phyloP scores from a whole-genome alignment of 2,113 vertebrate species.

The Colinus virginianus region DNA sequence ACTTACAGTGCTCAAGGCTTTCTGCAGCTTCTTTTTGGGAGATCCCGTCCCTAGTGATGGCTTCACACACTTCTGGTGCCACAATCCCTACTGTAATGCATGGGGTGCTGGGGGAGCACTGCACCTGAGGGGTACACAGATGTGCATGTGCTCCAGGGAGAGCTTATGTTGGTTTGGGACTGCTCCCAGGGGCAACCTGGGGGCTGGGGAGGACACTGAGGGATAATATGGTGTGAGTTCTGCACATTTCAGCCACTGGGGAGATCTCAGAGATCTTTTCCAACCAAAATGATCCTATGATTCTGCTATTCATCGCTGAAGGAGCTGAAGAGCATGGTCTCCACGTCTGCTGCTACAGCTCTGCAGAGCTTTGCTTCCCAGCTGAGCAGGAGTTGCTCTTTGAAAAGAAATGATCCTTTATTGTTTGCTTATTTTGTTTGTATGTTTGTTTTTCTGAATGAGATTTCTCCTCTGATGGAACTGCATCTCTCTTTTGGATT shows the following conservation, averaged over 20 bases:
- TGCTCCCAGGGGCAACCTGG: not conserved
- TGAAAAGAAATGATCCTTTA: not conserved
- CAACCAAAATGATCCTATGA: too few species aligned
- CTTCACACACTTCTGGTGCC: not conserved
- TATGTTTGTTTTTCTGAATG: not conserved
- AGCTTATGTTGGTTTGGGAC: too few species aligned
- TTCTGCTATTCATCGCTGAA: not conserved
- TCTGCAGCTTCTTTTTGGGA: not conserved
- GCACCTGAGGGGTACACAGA: not conserved
- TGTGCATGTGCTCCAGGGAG: too few species aligned
- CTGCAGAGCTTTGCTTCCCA: not conserved
- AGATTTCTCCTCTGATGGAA: not conserved
- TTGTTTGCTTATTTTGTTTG: not conserved
- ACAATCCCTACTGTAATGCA: accelerated
- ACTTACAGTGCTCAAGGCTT: accelerated
- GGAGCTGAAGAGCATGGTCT: not conserved
- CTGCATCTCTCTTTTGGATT: not conserved
- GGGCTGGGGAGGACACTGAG: not conserved
- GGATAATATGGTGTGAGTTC: not conserved
- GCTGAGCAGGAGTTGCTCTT: not conserved
- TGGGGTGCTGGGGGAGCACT: accelerated
- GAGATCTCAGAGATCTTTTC: too few species aligned
- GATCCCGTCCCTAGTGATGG: accelerated
- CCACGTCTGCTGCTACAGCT: accelerated
- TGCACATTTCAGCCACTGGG: not conserved